Conservation (phyloP, 2,113 vertebrate genomes). For the Caranx melampygus region DNA sequence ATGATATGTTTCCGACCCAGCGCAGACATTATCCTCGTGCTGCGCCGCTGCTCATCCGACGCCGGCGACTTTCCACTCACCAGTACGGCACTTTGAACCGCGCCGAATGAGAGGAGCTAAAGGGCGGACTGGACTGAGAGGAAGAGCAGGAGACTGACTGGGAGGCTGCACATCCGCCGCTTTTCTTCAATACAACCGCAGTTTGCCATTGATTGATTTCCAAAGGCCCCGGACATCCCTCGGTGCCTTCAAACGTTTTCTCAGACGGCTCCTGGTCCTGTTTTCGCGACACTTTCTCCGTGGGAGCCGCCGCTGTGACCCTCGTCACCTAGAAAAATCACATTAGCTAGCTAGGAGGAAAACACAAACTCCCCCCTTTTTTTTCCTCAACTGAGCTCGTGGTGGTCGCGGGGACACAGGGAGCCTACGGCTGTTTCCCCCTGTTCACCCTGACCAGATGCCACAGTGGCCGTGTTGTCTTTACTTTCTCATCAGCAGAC, state of each 20-base stretch:
- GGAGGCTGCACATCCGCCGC: slow-evolving; percentile 48
- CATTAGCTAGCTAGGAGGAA: slow-evolving; percentile 39
- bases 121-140: slow-evolving; percentile 39
- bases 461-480: neutral
- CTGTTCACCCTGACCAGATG: neutral
- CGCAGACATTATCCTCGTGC: neutral
- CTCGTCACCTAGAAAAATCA: slow-evolving; percentile 1
- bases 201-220: slow-evolving; percentile 29
- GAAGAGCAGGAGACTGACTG: slow-evolving; percentile 18
- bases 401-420: slow-evolving; percentile 22
- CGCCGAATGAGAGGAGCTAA: slow-evolving; percentile 25
- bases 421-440: slow-evolving; percentile 10
- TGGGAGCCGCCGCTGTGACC: slow-evolving; percentile 9
- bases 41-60: neutral
- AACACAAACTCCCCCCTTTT: slow-evolving; percentile 22
- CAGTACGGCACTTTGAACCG: neutral
- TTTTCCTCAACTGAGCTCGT: neutral
- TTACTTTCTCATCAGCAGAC: neutral
- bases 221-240: neutral
- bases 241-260: neutral
- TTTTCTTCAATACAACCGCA: slow-evolving; percentile 33
- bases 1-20: slow-evolving; percentile 1
- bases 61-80: slow-evolving; percentile 1
- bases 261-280: neutral
- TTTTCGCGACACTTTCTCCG: slow-evolving; percentile 10